Conservation (phyloP, 2,888 invertebrate species). For the Palloptera scutellata region DNA sequence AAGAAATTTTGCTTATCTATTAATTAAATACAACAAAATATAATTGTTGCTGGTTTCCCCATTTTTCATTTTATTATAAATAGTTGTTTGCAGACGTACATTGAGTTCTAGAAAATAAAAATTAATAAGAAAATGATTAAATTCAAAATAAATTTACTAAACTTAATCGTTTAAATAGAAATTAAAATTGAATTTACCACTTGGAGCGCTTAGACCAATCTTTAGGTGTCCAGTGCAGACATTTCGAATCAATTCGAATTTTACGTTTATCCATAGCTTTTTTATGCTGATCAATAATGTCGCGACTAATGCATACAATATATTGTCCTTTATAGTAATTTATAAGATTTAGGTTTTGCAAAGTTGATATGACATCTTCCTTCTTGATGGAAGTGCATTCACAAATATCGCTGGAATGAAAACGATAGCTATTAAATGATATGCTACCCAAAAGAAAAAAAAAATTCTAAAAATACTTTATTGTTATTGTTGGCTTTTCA, state of each 20-base stretch:
- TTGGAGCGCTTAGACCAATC: slow-evolving; percentile 98
- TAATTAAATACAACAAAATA: too few relatives aligned
- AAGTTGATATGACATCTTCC: slow-evolving; percentile 98
- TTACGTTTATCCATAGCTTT: slow-evolving; percentile 87
- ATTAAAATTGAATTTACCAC: slow-evolving; percentile 70
- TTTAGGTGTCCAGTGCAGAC: slow-evolving; percentile 98
- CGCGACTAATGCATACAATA: slow-evolving; percentile 92
- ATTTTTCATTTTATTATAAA: too few relatives aligned
- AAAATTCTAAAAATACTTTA: slow-evolving; percentile 71
- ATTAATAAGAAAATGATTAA: slow-evolving; percentile 16
- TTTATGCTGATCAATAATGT: slow-evolving; percentile 86
- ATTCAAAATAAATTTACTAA: slow-evolving; percentile 29
- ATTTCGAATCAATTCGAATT: slow-evolving; percentile 93
- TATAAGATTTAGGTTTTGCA: slow-evolving; percentile 95
- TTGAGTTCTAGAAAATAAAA: too few relatives aligned
- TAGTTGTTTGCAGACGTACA: too few relatives aligned
- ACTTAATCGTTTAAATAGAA: slow-evolving; percentile 17
- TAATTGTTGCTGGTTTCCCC: too few relatives aligned
- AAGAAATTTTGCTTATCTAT: too few relatives aligned
- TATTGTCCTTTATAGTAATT: slow-evolving; percentile 99
- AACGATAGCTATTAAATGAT: slow-evolving; percentile 8
- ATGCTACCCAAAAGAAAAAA: too few relatives aligned
- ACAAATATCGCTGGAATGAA: slow-evolving; percentile 86
- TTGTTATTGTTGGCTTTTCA: slow-evolving; percentile 93
- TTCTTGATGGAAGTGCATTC: slow-evolving; percentile 98